phyloP scores from a whole-genome alignment of 2,888 invertebrate species.

The Empis stercorea region DNA sequence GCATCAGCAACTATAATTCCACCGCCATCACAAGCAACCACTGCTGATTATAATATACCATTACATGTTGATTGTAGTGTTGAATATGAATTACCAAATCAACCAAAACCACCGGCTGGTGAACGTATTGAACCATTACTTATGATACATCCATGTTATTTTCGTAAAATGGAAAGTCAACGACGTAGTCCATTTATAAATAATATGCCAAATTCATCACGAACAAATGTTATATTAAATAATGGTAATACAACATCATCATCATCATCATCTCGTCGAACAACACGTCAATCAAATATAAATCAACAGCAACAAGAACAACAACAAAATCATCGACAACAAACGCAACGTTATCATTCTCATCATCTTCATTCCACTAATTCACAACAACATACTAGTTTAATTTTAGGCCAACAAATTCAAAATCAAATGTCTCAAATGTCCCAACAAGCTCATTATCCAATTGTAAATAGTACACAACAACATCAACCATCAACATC shows the following conservation, averaged over 20 bases:
- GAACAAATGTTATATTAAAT: slow-evolving; percentile 18
- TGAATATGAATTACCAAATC: slow-evolving; percentile 81
- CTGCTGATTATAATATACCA: slow-evolving; percentile 67
- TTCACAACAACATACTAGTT: slow-evolving; percentile 24
- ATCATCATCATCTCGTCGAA: slow-evolving; percentile 16
- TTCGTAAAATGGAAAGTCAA: slow-evolving; percentile 74
- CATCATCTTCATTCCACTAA: slow-evolving; percentile 20
- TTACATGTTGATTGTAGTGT: slow-evolving; percentile 84
- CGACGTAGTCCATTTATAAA: slow-evolving; percentile 72
- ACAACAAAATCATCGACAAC: slow-evolving; percentile 17
- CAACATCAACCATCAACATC: slow-evolving; percentile 21
- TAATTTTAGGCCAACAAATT: slow-evolving; percentile 15
- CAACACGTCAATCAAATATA: slow-evolving; percentile 16
- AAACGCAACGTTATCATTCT: slow-evolving; percentile 16
- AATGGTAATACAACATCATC: no score
- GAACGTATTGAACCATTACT: slow-evolving; percentile 70
- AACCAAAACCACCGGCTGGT: slow-evolving; percentile 75
- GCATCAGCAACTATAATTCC: slow-evolving; percentile 3
- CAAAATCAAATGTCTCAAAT: slow-evolving; percentile 32
- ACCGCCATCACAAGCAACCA: slow-evolving; percentile 24
- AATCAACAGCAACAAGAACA: slow-evolving; percentile 17
- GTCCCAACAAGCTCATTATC: slow-evolving; percentile 32
- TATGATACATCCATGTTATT: slow-evolving; percentile 84
- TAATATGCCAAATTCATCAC: slow-evolving; percentile 56
- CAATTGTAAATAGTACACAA: slow-evolving; percentile 18